phyloP scores from a whole-genome alignment of 1,140 invertebrate genomes.

The Maniola jurtina region DNA sequence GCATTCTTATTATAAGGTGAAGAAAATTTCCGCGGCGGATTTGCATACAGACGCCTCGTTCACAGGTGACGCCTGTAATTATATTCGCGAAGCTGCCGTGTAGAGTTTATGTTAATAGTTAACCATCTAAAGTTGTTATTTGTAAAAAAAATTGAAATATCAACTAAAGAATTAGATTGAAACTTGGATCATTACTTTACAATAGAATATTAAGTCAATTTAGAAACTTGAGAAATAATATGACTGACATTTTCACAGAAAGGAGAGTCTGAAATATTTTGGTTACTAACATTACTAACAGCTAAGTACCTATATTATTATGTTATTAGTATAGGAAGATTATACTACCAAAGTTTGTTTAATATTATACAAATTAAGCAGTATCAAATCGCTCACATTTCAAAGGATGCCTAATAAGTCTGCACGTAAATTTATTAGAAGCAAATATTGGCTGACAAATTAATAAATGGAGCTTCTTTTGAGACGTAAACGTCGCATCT shows the following conservation, averaged over 20 bases:
- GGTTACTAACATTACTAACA: no score
- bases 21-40: slow-evolving; percentile 62
- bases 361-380: slow-evolving; percentile 10
- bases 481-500: slow-evolving; percentile 58
- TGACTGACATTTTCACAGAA: no score
- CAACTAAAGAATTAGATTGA: no score
- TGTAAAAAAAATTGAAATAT: no score
- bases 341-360: slow-evolving; percentile 4
- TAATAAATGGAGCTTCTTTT: slow-evolving; percentile 77
- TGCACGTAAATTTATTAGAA: slow-evolving; percentile 63
- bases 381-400: slow-evolving; percentile 29
- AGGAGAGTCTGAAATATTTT: no score
- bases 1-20: slow-evolving; percentile 70
- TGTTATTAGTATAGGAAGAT: no score
- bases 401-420: slow-evolving; percentile 48
- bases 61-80: slow-evolving; percentile 73
- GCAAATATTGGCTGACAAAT: slow-evolving; percentile 71
- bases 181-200: no score
- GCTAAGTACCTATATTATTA: no score
- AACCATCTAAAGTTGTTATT: slow-evolving; percentile 1
- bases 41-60: slow-evolving; percentile 64
- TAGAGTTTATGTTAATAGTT: slow-evolving; percentile 61
- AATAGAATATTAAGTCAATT: no score
- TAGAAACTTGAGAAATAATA: no score
- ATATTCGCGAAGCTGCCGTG: slow-evolving; percentile 60